These are phyloP conservation scores for Keiferia lycopersicella DNA, from an alignment of 2,888 invertebrate species.

Conservation along the genomic window DNA sequence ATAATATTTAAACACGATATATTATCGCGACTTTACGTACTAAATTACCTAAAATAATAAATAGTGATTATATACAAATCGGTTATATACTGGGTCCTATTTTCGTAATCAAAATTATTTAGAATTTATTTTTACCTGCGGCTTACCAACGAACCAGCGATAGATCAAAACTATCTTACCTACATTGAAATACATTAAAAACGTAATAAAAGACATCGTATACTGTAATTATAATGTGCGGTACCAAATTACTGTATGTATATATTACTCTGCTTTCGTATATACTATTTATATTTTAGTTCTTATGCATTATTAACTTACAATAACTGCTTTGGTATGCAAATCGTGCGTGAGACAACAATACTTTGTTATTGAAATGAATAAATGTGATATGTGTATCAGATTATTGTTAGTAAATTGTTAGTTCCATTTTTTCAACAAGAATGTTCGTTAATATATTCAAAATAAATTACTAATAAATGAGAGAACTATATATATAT, in stretches of 20 bases:
- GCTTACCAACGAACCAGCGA: neutral
- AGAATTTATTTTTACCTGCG: neutral
- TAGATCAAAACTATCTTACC: too few species aligned
- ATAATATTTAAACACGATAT: constrained; percentile 24
- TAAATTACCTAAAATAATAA: constrained; percentile 6
- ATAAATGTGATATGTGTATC: constrained; percentile 42
- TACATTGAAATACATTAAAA: too few species aligned
- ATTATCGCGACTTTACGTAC: constrained; percentile 3
- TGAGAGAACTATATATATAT: too few species aligned
- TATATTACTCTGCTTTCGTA: constrained; percentile 4
- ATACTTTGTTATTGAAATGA: constrained; percentile 38
- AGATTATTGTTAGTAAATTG: constrained; percentile 32
- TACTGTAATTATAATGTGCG: too few species aligned
- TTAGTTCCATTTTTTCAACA: too few species aligned
- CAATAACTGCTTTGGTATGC: constrained; percentile 43
- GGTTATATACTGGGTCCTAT: neutral
- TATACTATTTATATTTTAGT: constrained; percentile 17
- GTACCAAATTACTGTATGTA: neutral
- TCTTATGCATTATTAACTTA: constrained; percentile 21
- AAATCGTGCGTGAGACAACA: constrained; percentile 37
- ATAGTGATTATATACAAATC: constrained; percentile 2
- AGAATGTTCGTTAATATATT: too few species aligned
- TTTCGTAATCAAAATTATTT: neutral
- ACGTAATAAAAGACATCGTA: neutral
- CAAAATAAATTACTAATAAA: too few species aligned